Evolutionary conservation across 2,113 vertebrate species (phyloP), one percentile per base, ranked within the genome.

Genomic region (Urocolius indicus): DNA sequence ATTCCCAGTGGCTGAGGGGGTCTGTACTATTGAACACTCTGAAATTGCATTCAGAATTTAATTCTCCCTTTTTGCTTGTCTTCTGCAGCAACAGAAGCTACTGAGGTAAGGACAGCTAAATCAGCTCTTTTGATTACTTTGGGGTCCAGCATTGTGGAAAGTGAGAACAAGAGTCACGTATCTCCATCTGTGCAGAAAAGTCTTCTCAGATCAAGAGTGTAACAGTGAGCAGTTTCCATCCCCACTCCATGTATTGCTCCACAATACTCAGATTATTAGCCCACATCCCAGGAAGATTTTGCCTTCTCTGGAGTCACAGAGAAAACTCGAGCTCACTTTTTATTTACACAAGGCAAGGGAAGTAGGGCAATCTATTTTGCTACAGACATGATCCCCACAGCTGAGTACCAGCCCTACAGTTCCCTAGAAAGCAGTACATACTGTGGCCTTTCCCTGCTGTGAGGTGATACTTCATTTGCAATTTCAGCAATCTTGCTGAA

Each of bases 41-140:
- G 62, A 72, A 78, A 23, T 13, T 90, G 61, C 49, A 81, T 86
- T 86, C 80, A 78, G 57, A 84, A 63, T 78, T 61, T 96, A 71
- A 97, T 74, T 49, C 61, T 2, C 3, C 9, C 8, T 2, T 94
- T 78, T 66, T 69, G 1, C 11, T 82, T 95, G 5, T 84, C 7
- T 87, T 69, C 86, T 67, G 29, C 80, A 96, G 95, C 95, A 78
- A 72, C 84, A 95, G 95, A 95, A 78, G 73, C 89, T 82, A 91
- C 89, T 76, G 91, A 96, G 96, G 93, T 96, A 94, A 95, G 95
- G 18, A 73, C 61, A 78, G 9, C 11, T 89, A 54, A 75, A 48
- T 75, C 69, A 45, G 5, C 13, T 72, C 38, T 81, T 79, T 59
- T 75, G n/a, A 58, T 78, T 10, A 27, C 23, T 84, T 78, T 52